Base-by-base conservation (phyloP, 2,797 vertebrate genomes). In the Heteromormyrus szaboi region DNA sequence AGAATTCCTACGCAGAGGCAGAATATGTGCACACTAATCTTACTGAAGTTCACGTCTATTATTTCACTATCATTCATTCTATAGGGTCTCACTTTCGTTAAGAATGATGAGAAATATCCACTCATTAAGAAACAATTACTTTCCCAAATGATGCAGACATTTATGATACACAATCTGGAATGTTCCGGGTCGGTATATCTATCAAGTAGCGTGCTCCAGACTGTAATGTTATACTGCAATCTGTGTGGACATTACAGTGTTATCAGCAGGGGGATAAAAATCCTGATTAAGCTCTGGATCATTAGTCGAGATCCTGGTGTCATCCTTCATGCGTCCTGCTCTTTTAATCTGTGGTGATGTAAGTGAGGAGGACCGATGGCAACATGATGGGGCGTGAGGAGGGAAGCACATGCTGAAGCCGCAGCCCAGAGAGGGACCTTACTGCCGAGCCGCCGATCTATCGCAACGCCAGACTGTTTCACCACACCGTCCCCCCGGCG, bases 261-360 rank as follows among this genome's bases (percentile, higher is more conserved):
- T 85, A 22, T 85, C 84, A 33, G 19, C 50, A 54, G 22, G 50
- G 50, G 50, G 8, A 54, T 9, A 17, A 53, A 53, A 29, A n/a
- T 22, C 11, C 46, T 19, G 48, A 85, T 29, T 53, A 85, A 85
- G 83, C 25, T 51, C 22, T 22, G 46, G 83, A 85, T 50, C 41
- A 85, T 50, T 51, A 85, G 83, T 85, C n/a, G 50, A 48, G 84
- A 85, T 85, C 48, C 50, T 50, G n/a, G 48, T 85, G 17, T 54
- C 22, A 50, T 54, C 11, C 84, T 85, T 85, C 84, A 85, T 12
- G 5, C 9, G 48, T 33, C 50, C 84, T 54, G 22, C n/a, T 29
- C 48, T 8, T 29, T 51, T 85, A 85, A 37, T 54, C 48, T 11
- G 50, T 2, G 25, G 9, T 53, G 84, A n/a, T 17, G 9, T 85